These are phyloP conservation scores for Andrena trimmerana DNA, from an alignment of 2,888 invertebrate genomes.

Conservation along the genomic window DNA sequence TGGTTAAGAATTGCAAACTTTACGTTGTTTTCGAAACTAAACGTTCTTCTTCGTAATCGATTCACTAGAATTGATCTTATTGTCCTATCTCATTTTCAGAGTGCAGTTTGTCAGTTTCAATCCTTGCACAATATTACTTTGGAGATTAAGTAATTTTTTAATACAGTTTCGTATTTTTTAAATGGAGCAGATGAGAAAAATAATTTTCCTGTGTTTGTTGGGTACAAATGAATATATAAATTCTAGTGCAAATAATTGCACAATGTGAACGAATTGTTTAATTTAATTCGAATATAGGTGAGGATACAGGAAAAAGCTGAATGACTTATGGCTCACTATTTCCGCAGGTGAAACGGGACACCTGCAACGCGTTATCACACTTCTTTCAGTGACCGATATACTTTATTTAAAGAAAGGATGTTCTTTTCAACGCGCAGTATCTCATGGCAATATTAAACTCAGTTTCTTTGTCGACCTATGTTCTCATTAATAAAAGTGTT, in stretches of 20 bases:
- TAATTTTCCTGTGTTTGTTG: no score
- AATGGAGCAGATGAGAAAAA: not conserved
- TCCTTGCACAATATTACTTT: not conserved
- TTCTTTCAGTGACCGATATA: not conserved
- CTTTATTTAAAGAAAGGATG: not conserved
- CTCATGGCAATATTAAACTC: not conserved
- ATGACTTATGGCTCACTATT: conserved; percentile 9
- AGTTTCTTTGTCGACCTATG: not conserved
- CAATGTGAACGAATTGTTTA: not conserved
- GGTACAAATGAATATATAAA: no score
- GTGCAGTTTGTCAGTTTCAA: not conserved
- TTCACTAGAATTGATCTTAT: not conserved
- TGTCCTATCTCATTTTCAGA: not conserved
- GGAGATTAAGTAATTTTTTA: not conserved
- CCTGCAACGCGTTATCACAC: conserved; percentile 28
- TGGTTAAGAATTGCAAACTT: not conserved
- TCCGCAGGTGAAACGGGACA: conserved; percentile 43
- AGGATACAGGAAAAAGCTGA: conserved; percentile 9
- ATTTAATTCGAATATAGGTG: conserved; percentile 7
- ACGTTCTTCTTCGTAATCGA: not conserved
- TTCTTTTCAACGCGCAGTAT: not conserved
- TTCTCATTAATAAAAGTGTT: not conserved
- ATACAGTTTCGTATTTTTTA: not conserved
- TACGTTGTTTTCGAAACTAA: not conserved
- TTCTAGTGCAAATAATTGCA: no score